Conservation (phyloP, 2,797 vertebrate genomes). For the Crax fasciolata region DNA sequence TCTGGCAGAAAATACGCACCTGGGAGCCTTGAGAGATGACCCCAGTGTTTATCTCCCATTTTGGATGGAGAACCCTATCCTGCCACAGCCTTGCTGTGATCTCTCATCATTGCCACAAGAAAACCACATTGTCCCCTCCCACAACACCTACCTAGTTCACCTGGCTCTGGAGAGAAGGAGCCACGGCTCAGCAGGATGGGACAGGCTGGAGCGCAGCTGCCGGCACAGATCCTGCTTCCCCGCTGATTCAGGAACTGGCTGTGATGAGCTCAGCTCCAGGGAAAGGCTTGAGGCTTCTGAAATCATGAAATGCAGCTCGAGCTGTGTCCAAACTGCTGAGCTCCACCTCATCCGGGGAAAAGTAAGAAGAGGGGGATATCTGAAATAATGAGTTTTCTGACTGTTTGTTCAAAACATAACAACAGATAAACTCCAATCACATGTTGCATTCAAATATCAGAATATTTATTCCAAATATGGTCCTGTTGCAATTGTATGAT, state of each 20-base stretch:
- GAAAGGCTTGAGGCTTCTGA: background rate
- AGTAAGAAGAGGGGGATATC: constrained; percentile 47
- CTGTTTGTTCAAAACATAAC: constrained; percentile 74
- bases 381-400: constrained; percentile 58
- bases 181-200: background rate
- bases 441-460: constrained; percentile 79
- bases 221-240: rapidly evolving
- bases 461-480: constrained; percentile 83
- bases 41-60: background rate
- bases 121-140: background rate
- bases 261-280: background rate
- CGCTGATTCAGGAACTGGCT: rapidly evolving
- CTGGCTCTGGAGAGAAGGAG: background rate
- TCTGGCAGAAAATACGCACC: background rate
- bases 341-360: constrained; percentile 5
- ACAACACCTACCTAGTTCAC: rapidly evolving
- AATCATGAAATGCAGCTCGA: background rate
- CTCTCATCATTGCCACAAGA: background rate
- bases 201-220: background rate
- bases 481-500: constrained; percentile 77
- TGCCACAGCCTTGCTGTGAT: background rate
- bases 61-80: background rate
- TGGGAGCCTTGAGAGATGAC: background rate
- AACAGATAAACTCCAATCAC: constrained; percentile 77
- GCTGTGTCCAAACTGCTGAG: background rate